Base-by-base conservation (phyloP, 2,113 vertebrate genomes). In the Eolophus roseicapilla region DNA sequence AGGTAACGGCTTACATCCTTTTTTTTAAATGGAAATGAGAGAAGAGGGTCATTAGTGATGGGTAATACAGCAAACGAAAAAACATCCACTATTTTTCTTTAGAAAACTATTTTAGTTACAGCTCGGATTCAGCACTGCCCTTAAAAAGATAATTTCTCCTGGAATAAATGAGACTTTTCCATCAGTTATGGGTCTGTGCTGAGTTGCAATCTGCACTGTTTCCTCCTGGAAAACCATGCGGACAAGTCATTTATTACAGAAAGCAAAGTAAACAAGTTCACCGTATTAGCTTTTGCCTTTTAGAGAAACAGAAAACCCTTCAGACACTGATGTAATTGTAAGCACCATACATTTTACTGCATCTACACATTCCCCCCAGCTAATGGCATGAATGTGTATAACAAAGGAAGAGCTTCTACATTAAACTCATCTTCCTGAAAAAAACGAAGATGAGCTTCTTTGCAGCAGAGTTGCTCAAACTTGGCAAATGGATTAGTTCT, bases 191-290 rank as follows among this genome's bases (percentile, higher is more conserved):
- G 69, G 44, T 84, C 92, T 94, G 77, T 91, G 65, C 86, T 85
- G 88, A 96, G 59, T 73, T 92, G 67, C 91, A 91, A 35, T 78
- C 74, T 59, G 71, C 11, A 62, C 73, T 14, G 11, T 75, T 82
- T 90, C 44, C 80, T 95, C 57, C 86, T 89, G 47, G 44, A 96
- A 92, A 88, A 78, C 55, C 60, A 64, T 0, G 0, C 13, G 83
- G 82, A 50, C 53, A 95, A 92, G 82, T 63, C 7, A 87, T 53
- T 81, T 86, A 76, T 62, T 57, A 35, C 69, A 84, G 84, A 94
- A 80, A 74, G 71, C 53, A 77, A 92, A 93, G 64, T n/a, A 95
- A 94, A 91, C 35, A 49, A 93, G n/a, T 65, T 65, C 44, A 44
- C 64, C 77, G 4, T 63, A 79, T 92, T 39, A 59, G 50, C 11